Evolutionary conservation across 1,140 invertebrate genomes (phyloP), one percentile per base, ranked within the genome.

Genomic region (Solenopsis invicta): DNA sequence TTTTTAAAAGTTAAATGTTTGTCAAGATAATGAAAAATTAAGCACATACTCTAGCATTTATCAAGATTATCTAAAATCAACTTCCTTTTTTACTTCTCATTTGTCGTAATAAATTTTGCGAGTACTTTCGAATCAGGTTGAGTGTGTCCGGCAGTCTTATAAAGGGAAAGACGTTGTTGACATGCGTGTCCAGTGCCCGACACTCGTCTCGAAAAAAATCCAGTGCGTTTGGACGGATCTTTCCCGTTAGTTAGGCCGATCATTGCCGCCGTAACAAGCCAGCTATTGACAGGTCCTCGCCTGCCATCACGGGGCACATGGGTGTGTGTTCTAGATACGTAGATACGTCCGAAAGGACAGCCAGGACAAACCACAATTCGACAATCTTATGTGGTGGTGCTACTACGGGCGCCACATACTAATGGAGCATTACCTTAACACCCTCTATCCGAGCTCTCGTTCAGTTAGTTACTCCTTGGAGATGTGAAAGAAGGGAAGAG

Each of bases 401-500:
- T 91, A 92, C 93, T 92, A 95, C 94, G 92, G 91, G 92, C 78
- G 80, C 93, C 94, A 94, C 94, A 95, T 95, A 95, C 94, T 95
- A 95, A 95, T 95, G 94, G 94, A 93, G 91, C 94, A 95, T 95
- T 95, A 94, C 94, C 94, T 95, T 94, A 95, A 95, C 94, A 92
- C 94, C 94, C 94, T 94, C 91, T 88, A 93, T 93, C 90, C 90
- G 72, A 90, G 82, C 92, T 94, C 91, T 93, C 94, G 92, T 95
- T 94, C 93, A 93, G 94, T 95, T 95, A 95, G 94, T 95, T 95
- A 95, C 90, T 86, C 88, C 90, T 86, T 67, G 66, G 89, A 85
- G 90, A 91, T 86, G 77, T 71, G 88, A 76, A 87, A 89, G 90
- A 85, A 87, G 88, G 84, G 64, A 81, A 41, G 37, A n/a, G n/a